Evolutionary conservation across 2,113 vertebrate species (phyloP), one percentile per base, ranked within the genome.

Genomic region (Eclectus roratus): DNA sequence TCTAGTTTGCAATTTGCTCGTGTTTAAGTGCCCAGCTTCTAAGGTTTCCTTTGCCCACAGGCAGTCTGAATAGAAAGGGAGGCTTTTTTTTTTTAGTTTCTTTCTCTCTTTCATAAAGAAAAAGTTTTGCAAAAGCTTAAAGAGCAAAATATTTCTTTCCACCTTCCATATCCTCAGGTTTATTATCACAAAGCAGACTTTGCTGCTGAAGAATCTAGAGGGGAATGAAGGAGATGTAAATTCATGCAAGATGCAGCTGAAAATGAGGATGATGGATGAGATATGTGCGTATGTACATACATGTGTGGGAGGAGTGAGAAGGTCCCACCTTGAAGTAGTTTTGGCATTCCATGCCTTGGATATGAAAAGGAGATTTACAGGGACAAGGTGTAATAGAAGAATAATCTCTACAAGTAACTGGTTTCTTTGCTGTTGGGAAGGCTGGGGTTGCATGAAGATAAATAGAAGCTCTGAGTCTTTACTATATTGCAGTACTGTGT

Each of bases 1-100:
- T 87, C 70, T 63, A 65, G 58, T 89, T 93, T 93, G 84, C 81
- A 90, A 83, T 94, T 92, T 82, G 65, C 63, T 96, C 49, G 6
- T 88, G 44, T 94, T 64, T 88, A 94, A 93, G 82, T 80, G 50
- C 76, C 81, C 46, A 27, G 66, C 77, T 96, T 96, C 92, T 92
- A 96, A 95, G 80, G 39, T 86, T 96, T 93, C 56, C 44, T 96
- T 89, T 96, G 83, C 96, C 92, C 18, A 53, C 52, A 73, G 96
- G 96, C 93, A 78, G 71, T n/a, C 83, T 88, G 91, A 86, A 88
- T 86, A 80, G 80, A 93, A 96, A 96, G 73, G 19, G 53, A 78
- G 66, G 31, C 31, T 35, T 47, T 84, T 2, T 61, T n/a, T n/a
- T n/a, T n/a, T n/a, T n/a, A n/a, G n/a, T 10, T 89, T 82, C 61